Percentiles rank a stretch among this genome's conserved stretches.
Evolutionary conservation across 1,140 invertebrate species (phyloP).

Genomic region (Dreissena rostriformis): DNA sequence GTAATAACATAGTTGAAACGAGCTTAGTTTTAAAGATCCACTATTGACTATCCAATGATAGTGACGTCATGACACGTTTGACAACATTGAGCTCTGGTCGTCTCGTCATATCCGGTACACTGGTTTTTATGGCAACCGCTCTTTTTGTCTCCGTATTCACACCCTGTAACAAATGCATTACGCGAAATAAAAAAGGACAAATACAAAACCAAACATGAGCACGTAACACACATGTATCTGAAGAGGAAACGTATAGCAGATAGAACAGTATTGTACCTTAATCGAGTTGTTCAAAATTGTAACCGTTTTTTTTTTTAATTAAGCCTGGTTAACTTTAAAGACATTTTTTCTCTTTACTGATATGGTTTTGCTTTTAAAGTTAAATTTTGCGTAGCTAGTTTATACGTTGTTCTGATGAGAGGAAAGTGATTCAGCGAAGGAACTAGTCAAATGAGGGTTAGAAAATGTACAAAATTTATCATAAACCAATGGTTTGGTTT

Average conservation of each 20-base stretch:
- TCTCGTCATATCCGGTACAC: neutral
- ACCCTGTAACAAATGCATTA: neutral
- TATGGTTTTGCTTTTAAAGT: no score
- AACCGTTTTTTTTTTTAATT: no score
- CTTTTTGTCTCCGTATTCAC: slow-evolving; percentile 18
- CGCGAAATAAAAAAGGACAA: no score
- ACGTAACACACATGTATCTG: neutral
- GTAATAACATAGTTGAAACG: no score
- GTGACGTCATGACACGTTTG: slow-evolving; percentile 18
- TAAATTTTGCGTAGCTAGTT: no score
- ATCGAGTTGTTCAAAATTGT: neutral
- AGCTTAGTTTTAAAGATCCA: no score
- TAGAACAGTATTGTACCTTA: neutral
- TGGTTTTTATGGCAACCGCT: neutral
- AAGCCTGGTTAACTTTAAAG: neutral
- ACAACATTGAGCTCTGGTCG: slow-evolving; percentile 6
- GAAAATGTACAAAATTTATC: no score
- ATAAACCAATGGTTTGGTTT: no score
- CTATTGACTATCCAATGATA: slow-evolving; percentile 6
- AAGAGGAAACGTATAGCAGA: neutral
- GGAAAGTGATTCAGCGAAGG: no score
- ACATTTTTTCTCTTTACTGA: neutral
- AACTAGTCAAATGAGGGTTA: no score
- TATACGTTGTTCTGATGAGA: no score
- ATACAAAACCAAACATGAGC: neutral